A percentile compares a stretch with the other conserved stretches of the same genome.
Evolutionary conservation across 2,113 vertebrate species (phyloP).

Genomic region (Daphoenositta chrysoptera): DNA sequence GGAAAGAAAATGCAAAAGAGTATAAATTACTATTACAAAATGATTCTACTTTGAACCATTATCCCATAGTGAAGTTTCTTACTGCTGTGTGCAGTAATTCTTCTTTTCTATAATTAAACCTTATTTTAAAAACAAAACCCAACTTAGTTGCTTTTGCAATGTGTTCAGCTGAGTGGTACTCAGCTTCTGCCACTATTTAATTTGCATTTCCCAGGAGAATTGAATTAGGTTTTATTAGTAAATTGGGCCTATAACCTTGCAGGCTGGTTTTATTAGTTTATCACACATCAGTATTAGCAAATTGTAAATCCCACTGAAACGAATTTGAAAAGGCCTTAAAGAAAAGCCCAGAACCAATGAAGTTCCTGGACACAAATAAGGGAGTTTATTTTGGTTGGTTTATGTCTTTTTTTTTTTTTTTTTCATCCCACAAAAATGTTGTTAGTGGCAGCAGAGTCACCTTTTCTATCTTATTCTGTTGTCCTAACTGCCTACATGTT

Average conservation of each 20-base stretch:
- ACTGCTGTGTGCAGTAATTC: not conserved
- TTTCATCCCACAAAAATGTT: not conserved
- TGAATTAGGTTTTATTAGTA: slow-evolving; percentile 77
- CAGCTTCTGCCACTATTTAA: slow-evolving; percentile 51
- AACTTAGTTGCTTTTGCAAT: not conserved
- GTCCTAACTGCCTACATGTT: not conserved
- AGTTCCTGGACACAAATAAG: slow-evolving; percentile 16
- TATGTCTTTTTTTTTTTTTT: not conserved
- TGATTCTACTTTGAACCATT: not conserved
- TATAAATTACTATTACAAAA: not conserved
- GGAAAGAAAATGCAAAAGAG: not conserved
- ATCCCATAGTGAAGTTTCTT: not conserved
- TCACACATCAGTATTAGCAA: slow-evolving; percentile 77
- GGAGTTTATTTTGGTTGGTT: not conserved
- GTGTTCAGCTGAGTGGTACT: not conserved
- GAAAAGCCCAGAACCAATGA: slow-evolving; percentile 23
- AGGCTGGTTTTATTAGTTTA: slow-evolving; percentile 77
- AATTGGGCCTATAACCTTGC: slow-evolving; percentile 75
- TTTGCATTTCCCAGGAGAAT: slow-evolving; percentile 74
- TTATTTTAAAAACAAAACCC: not conserved
- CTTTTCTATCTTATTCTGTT: not conserved
- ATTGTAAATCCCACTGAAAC: slow-evolving; percentile 74
- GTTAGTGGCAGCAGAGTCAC: not conserved
- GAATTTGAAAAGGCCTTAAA: slow-evolving; percentile 53
- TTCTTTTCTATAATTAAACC: not conserved